Base-by-base conservation (phyloP, 2,888 invertebrate species). In the Metacarcinus magister region DNA sequence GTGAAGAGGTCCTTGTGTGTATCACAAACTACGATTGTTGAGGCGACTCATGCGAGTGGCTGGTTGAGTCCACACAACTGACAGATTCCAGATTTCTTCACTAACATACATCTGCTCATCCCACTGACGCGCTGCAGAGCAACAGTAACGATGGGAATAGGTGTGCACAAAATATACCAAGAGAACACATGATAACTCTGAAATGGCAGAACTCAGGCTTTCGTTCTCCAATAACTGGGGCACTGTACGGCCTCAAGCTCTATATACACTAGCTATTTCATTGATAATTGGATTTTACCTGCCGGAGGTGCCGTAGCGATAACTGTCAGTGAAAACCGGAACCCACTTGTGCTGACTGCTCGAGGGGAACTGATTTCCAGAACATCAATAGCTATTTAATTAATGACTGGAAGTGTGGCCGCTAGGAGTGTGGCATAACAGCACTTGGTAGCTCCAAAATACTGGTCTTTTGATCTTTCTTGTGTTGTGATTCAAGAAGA, bases 101-200 rank as follows among this genome's bases (percentile, higher is more conserved):
- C n/a, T 4, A 67, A 4, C 10, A 67, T 2, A 67, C 16, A n/a
- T n/a, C 1, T 67, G 67, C 23, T 16, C n/a, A 23, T 67, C 23
- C n/a, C 67, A 23, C n/a, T 67, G 19, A 16, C n/a, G 67, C 16
- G 4, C 16, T 67, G 16, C 67, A 67, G 23, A 67, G 23, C 67
- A 67, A 23, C 19, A 67, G 67, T 23, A 23, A 67, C 67, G 67
- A 19, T 23, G 2, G 67, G 67, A n/a, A 67, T n/a, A 67, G 10
- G 19, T 16, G n/a, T 67, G 67, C 67, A n/a, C 19, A 16, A 5
- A 67, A 23, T 23, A 67, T 23, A 16, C 16, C n/a, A 54, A 54
- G 54, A 67, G 67, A 67, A 67, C 67, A 67, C 23, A 67, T 67
- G 67, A 67, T 67, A 67, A 67, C 67, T 67, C n/a, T 23, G 67